Evolutionary conservation across 30 jellyfish, hydroid and myxozoan species (phyloP).

Genomic region (Pelagia noctiluca): DNA sequence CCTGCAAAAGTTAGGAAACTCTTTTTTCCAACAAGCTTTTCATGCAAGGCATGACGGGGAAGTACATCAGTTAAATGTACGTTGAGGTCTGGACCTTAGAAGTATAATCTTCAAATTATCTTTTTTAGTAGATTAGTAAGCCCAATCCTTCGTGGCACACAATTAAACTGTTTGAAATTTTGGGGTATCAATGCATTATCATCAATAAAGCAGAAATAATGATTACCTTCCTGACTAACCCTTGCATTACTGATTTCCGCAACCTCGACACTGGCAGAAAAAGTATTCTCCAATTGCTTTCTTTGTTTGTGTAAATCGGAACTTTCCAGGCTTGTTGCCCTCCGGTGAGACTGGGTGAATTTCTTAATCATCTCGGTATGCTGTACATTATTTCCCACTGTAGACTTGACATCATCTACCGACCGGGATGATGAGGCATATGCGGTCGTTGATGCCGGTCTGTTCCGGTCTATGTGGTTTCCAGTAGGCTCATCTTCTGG

Average conservation of each 20-base stretch:
- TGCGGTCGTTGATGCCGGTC: background rate
- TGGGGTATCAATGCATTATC: too few species aligned
- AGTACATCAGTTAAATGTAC: too few species aligned
- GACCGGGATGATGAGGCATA: background rate
- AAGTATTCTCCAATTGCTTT: background rate
- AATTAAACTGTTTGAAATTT: too few species aligned
- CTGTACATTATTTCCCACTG: background rate
- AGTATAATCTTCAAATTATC: too few species aligned
- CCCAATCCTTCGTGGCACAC: too few species aligned
- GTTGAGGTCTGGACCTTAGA: too few species aligned
- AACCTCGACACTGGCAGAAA: slow-evolving; percentile 21
- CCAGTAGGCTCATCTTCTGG: slow-evolving; percentile 66
- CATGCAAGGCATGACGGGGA: too few species aligned
- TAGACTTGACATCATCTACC: slow-evolving; percentile 7
- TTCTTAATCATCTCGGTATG: background rate
- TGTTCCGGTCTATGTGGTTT: slow-evolving; percentile 16
- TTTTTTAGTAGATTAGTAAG: too few species aligned
- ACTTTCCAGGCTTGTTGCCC: slow-evolving; percentile 68
- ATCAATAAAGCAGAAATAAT: too few species aligned
- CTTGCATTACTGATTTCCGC: slow-evolving; percentile 13
- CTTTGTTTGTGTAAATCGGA: slow-evolving; percentile 45
- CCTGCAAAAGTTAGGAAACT: too few species aligned
- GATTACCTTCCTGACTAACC: too few species aligned
- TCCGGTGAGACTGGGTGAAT: slow-evolving; percentile 36
- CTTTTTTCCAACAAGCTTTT: too few species aligned